Evolutionary conservation across 2,888 invertebrate species (phyloP).

Genomic region (Monoplex corrugatus): DNA sequence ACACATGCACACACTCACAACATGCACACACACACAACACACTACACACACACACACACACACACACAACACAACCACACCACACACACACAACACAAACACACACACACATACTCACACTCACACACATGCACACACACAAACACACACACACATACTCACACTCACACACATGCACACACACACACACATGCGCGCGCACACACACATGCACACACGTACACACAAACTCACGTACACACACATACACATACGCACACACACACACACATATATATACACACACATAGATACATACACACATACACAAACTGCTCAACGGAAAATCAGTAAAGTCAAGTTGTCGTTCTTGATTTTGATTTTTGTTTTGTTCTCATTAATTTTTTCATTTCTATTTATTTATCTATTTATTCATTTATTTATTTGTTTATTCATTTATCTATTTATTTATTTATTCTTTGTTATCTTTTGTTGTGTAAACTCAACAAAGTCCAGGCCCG

Average conservation of each 20-base stretch:
- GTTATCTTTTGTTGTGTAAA: not conserved
- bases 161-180: too few relatives aligned
- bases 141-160: not conserved
- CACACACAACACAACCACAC: not conserved
- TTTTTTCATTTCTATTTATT: too few relatives aligned
- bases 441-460: not conserved
- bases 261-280: too few relatives aligned
- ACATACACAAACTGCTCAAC: not conserved
- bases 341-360: too few relatives aligned
- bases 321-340: not conserved
- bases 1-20: not conserved
- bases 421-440: too few relatives aligned
- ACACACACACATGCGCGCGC: not conserved
- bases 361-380: too few relatives aligned
- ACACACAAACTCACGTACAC: not conserved
- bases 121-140: not conserved
- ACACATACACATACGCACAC: not conserved
- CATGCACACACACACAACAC: too few relatives aligned
- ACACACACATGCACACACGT: constrained; percentile 16
- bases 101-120: not conserved
- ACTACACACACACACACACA: not conserved
- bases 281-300: constrained; percentile 2
- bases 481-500: too few relatives aligned
- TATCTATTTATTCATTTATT: too few relatives aligned
- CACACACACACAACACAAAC: too few relatives aligned